phyloP scores from a whole-genome alignment of 2,113 vertebrate genomes.

The Numenius arquata region DNA sequence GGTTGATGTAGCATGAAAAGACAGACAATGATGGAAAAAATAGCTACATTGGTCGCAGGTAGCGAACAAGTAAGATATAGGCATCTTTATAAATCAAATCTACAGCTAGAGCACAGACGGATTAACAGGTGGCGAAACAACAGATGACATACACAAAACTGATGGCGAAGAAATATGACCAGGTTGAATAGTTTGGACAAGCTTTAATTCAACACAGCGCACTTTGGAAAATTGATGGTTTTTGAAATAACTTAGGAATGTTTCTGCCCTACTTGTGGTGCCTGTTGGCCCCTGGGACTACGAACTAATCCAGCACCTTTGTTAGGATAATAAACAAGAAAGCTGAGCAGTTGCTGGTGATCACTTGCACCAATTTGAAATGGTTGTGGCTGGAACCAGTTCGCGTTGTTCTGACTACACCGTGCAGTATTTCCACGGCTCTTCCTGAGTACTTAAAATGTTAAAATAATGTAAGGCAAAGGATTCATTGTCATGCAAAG shows the following conservation, averaged over 20 bases:
- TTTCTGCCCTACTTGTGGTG: not conserved
- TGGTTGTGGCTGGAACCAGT: not conserved
- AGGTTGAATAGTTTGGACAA: constrained; percentile 20
- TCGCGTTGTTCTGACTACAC: not conserved
- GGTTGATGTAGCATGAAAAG: not conserved
- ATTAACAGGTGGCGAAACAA: constrained; percentile 52
- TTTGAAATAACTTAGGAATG: not conserved
- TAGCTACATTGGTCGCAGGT: not conserved
- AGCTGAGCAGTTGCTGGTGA: not conserved
- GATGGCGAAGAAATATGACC: not conserved
- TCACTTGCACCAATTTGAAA: not conserved
- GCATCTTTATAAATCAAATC: constrained; percentile 8
- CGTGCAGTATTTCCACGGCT: not conserved
- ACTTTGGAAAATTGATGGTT: not conserved
- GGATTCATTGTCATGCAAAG: not conserved
- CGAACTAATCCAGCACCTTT: not conserved
- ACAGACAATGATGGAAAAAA: not conserved
- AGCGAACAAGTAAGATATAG: not conserved
- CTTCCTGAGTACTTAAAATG: not conserved
- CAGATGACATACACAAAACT: not conserved
- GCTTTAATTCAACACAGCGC: constrained; percentile 16
- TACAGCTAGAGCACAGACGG: not conserved
- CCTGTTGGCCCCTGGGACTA: not conserved
- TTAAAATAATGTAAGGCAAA: accelerated
- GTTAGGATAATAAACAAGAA: not conserved